phyloP scores from a whole-genome alignment of 2,113 vertebrate species.

The Alethe castanea region DNA sequence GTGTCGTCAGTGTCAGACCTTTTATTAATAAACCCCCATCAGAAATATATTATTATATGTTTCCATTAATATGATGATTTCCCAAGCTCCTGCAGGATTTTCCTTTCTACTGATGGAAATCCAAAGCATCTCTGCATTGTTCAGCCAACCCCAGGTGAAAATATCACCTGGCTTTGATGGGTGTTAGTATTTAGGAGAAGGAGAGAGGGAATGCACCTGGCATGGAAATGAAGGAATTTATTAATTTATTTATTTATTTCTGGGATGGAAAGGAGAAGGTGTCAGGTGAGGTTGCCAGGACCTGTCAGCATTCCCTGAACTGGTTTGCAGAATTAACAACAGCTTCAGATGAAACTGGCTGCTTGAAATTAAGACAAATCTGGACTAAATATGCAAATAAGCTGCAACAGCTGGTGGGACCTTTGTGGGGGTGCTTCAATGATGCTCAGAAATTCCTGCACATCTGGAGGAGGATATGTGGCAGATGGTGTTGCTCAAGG shows the following conservation, averaged over 20 bases:
- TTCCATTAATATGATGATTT: neutral
- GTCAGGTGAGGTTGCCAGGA: neutral
- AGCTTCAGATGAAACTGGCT: neutral
- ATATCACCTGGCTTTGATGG: neutral
- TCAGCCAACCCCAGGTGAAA: neutral
- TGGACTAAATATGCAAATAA: neutral
- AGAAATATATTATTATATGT: accelerated
- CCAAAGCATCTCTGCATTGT: neutral
- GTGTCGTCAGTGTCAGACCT: neutral
- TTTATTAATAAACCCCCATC: neutral
- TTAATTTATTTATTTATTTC: no score
- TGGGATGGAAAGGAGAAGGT: neutral
- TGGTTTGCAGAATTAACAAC: neutral
- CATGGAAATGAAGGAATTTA: neutral
- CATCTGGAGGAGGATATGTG: neutral
- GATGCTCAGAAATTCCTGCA: neutral
- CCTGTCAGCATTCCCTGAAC: neutral
- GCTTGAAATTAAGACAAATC: neutral
- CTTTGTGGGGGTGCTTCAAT: neutral
- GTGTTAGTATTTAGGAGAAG: neutral
- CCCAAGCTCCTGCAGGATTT: neutral
- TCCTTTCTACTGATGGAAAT: neutral
- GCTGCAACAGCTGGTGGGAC: neutral
- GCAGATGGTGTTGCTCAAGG: neutral
- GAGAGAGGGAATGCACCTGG: neutral